Evolutionary conservation across 2,888 invertebrate genomes (phyloP).

Genomic region (Ectemnius continuus): DNA sequence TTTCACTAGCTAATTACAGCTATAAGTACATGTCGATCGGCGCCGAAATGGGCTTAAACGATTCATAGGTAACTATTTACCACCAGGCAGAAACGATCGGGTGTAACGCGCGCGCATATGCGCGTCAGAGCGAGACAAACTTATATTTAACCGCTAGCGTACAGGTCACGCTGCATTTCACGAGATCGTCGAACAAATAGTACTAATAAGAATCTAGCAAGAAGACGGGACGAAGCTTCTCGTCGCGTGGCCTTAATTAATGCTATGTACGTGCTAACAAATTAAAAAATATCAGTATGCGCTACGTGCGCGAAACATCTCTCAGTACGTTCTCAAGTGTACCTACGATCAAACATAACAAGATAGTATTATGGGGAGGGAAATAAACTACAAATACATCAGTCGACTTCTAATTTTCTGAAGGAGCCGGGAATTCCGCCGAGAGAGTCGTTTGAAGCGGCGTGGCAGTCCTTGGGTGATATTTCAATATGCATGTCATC

Average conservation of each 20-base stretch:
- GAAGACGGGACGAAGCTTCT: background rate
- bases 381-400: slow-evolving; percentile 59
- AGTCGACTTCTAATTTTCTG: slow-evolving; percentile 91
- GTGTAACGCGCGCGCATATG: background rate
- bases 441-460: slow-evolving; percentile 83
- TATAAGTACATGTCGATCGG: slow-evolving; percentile 1
- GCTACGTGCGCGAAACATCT: background rate
- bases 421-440: slow-evolving; percentile 90
- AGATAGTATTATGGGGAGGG: background rate
- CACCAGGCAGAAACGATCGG: slow-evolving; percentile 39
- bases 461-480: slow-evolving; percentile 79
- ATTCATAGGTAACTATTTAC: slow-evolving; percentile 52
- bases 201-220: background rate
- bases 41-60: slow-evolving; percentile 14
- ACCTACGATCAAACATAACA: background rate
- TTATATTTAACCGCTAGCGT: background rate
- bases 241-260: slow-evolving; percentile 8
- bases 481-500: slow-evolving; percentile 89
- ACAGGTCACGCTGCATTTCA: background rate
- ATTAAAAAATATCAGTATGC: slow-evolving; percentile 2
- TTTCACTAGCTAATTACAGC: background rate
- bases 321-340: background rate
- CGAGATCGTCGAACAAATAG: slow-evolving; percentile 3
- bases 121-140: background rate
- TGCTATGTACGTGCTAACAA: background rate